phyloP scores from a whole-genome alignment of 2,888 invertebrate species.

The Blastobasis adustella region DNA sequence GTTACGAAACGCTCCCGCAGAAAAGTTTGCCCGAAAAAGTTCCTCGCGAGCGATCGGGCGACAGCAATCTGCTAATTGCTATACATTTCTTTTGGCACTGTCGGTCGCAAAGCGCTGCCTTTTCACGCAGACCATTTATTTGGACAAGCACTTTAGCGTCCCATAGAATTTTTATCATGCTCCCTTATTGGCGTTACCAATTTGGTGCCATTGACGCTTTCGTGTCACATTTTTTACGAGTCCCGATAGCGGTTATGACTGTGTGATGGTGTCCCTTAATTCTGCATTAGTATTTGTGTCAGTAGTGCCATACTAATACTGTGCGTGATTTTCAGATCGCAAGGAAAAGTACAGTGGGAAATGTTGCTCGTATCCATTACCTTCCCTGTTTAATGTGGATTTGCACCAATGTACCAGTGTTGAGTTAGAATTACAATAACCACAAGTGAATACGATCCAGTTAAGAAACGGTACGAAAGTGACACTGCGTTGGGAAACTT shows the following conservation, averaged over 20 bases:
- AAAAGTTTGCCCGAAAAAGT: slow-evolving; percentile 48
- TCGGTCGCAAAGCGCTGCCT: slow-evolving; percentile 25
- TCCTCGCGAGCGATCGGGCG: slow-evolving; percentile 41
- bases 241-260: slow-evolving; percentile 21
- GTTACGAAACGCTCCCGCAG: slow-evolving; percentile 56
- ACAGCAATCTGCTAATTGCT: slow-evolving; percentile 60
- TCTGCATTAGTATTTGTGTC: slow-evolving; percentile 29
- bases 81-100: slow-evolving; percentile 50
- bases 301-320: slow-evolving; percentile 24
- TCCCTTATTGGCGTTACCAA: slow-evolving; percentile 30
- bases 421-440: slow-evolving; percentile 65
- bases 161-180: slow-evolving; percentile 29
- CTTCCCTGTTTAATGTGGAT: slow-evolving; percentile 62
- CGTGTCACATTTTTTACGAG: slow-evolving; percentile 5
- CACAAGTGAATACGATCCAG: slow-evolving; percentile 66
- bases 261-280: slow-evolving; percentile 28
- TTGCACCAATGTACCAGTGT: slow-evolving; percentile 51
- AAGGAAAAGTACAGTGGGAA: slow-evolving; percentile 48
- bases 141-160: slow-evolving; percentile 39
- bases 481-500: slow-evolving; percentile 59
- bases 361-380: slow-evolving; percentile 59
- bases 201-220: slow-evolving; percentile 24
- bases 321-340: slow-evolving; percentile 59
- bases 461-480: slow-evolving; percentile 60
- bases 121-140: slow-evolving; percentile 34